Evolutionary conservation across 2,888 invertebrate genomes (phyloP).

Genomic region (Physocephala rufipes): DNA sequence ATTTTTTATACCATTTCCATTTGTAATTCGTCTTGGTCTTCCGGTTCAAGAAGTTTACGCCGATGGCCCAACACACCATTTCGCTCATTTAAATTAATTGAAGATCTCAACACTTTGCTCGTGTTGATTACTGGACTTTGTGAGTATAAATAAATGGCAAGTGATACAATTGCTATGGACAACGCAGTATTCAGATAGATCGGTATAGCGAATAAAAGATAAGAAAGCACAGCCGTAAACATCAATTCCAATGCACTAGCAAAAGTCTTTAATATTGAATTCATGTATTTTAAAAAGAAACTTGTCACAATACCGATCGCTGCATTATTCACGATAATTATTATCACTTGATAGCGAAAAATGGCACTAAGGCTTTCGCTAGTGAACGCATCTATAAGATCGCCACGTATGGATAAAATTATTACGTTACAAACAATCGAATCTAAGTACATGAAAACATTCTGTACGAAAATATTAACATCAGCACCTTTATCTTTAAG

Average conservation of each 20-base stretch:
- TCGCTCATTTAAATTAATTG: constrained; percentile 46
- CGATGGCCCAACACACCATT: constrained; percentile 44
- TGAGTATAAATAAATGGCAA: constrained; percentile 86
- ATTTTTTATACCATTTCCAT: constrained; percentile 58
- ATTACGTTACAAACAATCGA: constrained; percentile 91
- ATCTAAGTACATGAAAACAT: constrained; percentile 94
- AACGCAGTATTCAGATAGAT: constrained; percentile 83
- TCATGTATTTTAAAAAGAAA: constrained; percentile 90
- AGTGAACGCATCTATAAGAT: constrained; percentile 72
- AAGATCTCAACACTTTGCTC: constrained; percentile 58
- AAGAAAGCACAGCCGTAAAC: constrained; percentile 89
- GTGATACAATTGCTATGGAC: constrained; percentile 83
- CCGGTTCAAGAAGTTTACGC: constrained; percentile 54
- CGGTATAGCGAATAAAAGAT: constrained; percentile 84
- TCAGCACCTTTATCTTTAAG: constrained; percentile 85
- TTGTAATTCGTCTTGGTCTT: constrained; percentile 56
- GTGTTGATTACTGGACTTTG: constrained; percentile 84
- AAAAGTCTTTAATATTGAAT: constrained; percentile 95
- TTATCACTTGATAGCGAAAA: constrained; percentile 75
- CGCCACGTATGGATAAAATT: constrained; percentile 75
- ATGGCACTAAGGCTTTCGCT: constrained; percentile 69
- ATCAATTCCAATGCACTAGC: constrained; percentile 92
- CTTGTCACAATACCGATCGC: constrained; percentile 92
- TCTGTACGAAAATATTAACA: constrained; percentile 91
- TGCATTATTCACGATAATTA: constrained; percentile 89